A percentile compares a stretch with the other conserved stretches of the same genome.
These are phyloP conservation scores for Staurois parvus DNA, from an alignment of 2,797 vertebrate species.

Conservation along the genomic window DNA sequence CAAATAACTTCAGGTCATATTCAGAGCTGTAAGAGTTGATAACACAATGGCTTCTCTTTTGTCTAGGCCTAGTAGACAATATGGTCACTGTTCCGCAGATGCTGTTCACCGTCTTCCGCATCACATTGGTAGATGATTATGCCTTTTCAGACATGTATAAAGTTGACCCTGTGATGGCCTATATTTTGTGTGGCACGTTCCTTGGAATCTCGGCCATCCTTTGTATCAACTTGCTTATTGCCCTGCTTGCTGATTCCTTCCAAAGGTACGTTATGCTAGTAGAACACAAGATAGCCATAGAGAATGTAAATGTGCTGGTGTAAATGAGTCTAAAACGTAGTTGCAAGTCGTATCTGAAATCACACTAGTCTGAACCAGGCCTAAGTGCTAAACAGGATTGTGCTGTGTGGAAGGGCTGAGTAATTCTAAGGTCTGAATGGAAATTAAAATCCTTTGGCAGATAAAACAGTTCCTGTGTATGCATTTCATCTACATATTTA, in stretches of 20 bases:
- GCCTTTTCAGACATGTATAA: conserved; percentile 52
- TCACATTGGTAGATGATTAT: conserved; percentile 62
- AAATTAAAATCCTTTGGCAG: too few species aligned
- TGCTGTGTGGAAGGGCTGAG: too few species aligned
- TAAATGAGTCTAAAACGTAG: too few species aligned
- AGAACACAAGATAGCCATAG: not conserved
- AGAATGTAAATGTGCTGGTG: too few species aligned
- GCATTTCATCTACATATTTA: too few species aligned
- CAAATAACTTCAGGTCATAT: too few species aligned
- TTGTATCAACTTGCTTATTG: conserved; percentile 63
- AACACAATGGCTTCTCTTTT: not conserved
- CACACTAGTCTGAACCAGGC: too few species aligned
- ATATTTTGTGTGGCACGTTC: conserved; percentile 62
- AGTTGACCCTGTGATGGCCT: conserved; percentile 60
- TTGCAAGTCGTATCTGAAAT: too few species aligned
- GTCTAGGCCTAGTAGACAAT: conserved; percentile 45
- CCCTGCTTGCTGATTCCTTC: conserved; percentile 60
- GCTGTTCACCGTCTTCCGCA: conserved; percentile 60
- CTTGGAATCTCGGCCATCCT: conserved; percentile 61
- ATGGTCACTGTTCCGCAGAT: conserved; percentile 58
- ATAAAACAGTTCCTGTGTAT: too few species aligned
- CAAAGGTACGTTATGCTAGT: conserved; percentile 50
- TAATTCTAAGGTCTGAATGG: too few species aligned
- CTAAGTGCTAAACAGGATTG: too few species aligned
- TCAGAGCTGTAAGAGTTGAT: not conserved